These are phyloP conservation scores for Indri indri DNA, from an alignment of 2,113 vertebrate species.

Conservation along the genomic window DNA sequence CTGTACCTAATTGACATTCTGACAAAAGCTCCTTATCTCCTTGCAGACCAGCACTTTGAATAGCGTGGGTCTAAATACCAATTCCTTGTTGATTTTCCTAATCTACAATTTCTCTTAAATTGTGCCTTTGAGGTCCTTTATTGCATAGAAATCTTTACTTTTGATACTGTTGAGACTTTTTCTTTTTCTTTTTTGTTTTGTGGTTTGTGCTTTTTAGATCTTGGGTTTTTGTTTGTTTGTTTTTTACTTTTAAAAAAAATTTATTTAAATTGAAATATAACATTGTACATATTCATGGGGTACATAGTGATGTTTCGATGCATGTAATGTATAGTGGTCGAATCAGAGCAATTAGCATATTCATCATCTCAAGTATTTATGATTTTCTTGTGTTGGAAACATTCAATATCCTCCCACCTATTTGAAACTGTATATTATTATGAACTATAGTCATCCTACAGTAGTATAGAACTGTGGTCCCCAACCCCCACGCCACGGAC, in stretches of 20 bases:
- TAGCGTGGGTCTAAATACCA: not conserved
- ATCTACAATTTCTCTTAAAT: not conserved
- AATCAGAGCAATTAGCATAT: not conserved
- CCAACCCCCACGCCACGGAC: no score
- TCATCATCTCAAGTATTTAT: not conserved
- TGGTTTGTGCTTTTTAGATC: slow-evolving; percentile 15
- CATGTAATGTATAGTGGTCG: not conserved
- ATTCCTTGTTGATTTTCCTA: not conserved
- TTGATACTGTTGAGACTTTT: not conserved
- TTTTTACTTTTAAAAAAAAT: not conserved
- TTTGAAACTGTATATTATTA: not conserved
- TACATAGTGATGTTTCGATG: not conserved
- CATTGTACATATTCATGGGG: not conserved
- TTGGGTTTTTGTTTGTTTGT: not conserved
- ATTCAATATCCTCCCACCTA: not conserved
- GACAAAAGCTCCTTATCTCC: not conserved
- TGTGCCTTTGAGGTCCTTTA: not conserved
- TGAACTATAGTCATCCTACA: not conserved
- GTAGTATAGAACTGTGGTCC: not conserved
- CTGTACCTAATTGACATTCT: not conserved
- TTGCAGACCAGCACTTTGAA: not conserved
- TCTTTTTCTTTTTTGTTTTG: not conserved
- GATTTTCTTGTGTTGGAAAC: not conserved
- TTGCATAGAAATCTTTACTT: not conserved
- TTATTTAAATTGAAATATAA: not conserved